Evolutionary conservation across 37 sponge, comb jelly and placozoan genomes (phyloP).

Genomic region (Eunapius fragilis): DNA sequence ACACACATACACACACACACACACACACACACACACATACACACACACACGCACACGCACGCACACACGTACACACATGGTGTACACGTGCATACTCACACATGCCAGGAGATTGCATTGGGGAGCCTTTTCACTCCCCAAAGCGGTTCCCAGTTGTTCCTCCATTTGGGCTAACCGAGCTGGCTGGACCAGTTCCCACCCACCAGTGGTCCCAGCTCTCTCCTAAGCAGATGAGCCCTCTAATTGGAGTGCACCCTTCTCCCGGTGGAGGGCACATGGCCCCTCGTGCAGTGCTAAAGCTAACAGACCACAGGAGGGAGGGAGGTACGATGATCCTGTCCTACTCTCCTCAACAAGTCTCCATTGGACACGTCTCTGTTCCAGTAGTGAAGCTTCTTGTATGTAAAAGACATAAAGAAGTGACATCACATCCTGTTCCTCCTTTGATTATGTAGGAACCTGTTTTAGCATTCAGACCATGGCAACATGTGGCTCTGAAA

Average conservation of each 20-base stretch:
- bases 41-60: too few relatives aligned
- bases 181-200: slow-evolving; percentile 15
- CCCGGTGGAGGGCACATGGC: not conserved
- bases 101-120: slow-evolving; percentile 30
- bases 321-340: not conserved
- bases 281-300: not conserved
- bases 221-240: not conserved
- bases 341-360: not conserved
- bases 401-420: not conserved
- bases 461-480: not conserved
- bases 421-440: not conserved
- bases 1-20: too few relatives aligned
- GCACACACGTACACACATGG: too few relatives aligned
- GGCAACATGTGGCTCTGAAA: not conserved
- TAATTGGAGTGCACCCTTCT: not conserved
- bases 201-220: not conserved
- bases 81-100: too few relatives aligned
- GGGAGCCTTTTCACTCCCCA: slow-evolving; percentile 41
- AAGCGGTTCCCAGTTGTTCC: slow-evolving; percentile 62
- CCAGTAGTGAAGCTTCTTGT: not conserved
- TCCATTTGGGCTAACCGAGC: slow-evolving; percentile 63
- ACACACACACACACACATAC: too few relatives aligned
- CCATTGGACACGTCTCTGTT: not conserved
- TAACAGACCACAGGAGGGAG: not conserved
- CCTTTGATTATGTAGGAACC: not conserved